Base-by-base conservation (phyloP, 2,797 vertebrate genomes). In the Hyperoplus lanceolatus region DNA sequence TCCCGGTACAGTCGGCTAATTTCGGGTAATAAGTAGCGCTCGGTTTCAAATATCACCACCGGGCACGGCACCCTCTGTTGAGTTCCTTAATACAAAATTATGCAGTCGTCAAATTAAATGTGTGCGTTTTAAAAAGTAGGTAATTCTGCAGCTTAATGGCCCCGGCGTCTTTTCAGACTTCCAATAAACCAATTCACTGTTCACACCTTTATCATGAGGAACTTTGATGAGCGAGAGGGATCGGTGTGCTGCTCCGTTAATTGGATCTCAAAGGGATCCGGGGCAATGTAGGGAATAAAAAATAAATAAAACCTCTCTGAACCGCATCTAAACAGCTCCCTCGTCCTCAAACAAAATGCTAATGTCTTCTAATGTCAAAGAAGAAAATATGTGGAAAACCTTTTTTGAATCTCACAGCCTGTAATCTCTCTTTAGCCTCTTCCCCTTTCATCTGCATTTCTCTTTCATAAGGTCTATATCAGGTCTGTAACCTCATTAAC, bases 71-170 rank as follows among this genome's bases (percentile, higher is more conserved):
- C 72, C 76, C 73, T 84, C 82, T 67, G 70, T 61, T 41, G 75
- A 79, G 67, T 77, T 79, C 55, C 73, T 79, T 85, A 84, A 91
- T 87, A 76, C 56, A 68, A 79, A 88, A 89, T 88, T 69, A 89
- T 87, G 85, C 87, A 77, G 86, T 79, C 87, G 73, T 89, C 79
- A 81, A 89, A 87, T 87, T 85, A 87, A 89, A 84, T 67, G 69
- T 64, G 71, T 78, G 68, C 60, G 48, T 84, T 90, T 87, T 80
- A 29, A 84, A 83, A 90, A 82, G 42, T 61, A 60, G 61, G 57
- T 68, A 69, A 79, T 89, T 85, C 70, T 51, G 63, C 73, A 49
- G 85, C 66, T 81, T 87, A 90, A 92, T 89, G 85, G 70, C 60
- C 70, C 29, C 64, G 3, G 16, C 55, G 73, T 76, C 77, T 72